These are phyloP conservation scores for Machimus atricapillus DNA, from an alignment of 2,888 invertebrate species.

Conservation along the genomic window DNA sequence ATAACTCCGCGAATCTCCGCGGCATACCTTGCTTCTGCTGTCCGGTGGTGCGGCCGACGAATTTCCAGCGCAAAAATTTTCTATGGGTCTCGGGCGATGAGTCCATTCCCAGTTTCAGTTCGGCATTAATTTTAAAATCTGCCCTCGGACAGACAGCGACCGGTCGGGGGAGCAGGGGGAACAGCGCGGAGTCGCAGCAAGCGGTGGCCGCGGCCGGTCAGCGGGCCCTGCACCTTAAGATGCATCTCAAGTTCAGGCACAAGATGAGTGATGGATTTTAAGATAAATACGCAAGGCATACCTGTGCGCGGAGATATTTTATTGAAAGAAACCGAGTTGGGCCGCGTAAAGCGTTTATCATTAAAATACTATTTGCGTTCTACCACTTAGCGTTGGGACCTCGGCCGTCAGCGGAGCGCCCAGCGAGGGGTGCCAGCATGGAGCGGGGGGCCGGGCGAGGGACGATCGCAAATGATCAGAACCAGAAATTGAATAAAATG, in stretches of 20 bases:
- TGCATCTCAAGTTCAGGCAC: slow-evolving; percentile 9
- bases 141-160: slow-evolving; percentile 2
- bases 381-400: slow-evolving; percentile 25
- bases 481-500: slow-evolving; percentile 41
- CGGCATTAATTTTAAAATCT: slow-evolving; percentile 30
- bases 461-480: slow-evolving; percentile 18
- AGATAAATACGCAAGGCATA: slow-evolving; percentile 33
- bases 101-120: not conserved
- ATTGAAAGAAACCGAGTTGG: slow-evolving; percentile 22
- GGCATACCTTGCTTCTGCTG: not conserved
- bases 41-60: not conserved
- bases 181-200: not conserved
- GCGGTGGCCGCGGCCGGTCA: not conserved
- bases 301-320: slow-evolving; percentile 1
- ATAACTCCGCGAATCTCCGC: not conserved
- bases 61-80: not conserved
- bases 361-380: slow-evolving; percentile 42
- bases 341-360: slow-evolving; percentile 41
- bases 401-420: not conserved
- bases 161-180: not conserved
- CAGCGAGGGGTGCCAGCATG: not conserved
- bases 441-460: not conserved
- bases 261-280: slow-evolving; percentile 41
- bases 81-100: slow-evolving; percentile 3
- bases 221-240: not conserved